phyloP scores from a whole-genome alignment of 1,140 invertebrate genomes.

The Microplitis mediator region DNA sequence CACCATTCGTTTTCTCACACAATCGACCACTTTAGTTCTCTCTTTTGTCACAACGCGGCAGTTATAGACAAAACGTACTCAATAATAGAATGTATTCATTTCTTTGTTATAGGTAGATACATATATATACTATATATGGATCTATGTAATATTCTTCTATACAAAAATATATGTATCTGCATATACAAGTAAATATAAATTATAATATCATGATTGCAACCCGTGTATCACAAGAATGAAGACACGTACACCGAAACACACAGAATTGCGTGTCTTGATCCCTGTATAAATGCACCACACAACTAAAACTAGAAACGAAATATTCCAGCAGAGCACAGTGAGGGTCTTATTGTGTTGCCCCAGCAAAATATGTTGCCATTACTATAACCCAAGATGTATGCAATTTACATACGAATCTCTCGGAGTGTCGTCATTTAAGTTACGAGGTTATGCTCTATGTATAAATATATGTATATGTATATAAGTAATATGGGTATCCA shows the following conservation, averaged over 20 bases:
- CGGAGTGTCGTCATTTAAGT: constrained; percentile 23
- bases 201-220: neutral
- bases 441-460: constrained; percentile 18
- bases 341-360: neutral
- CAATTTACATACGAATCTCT: constrained; percentile 37
- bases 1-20: neutral
- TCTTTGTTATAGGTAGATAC: neutral
- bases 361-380: constrained; percentile 24
- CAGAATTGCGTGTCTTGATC: neutral
- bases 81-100: neutral
- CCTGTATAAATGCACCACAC: neutral
- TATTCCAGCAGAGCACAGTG: constrained; percentile 8
- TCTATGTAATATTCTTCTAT: too few relatives aligned
- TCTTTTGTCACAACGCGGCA: neutral
- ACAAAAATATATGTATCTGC: too few relatives aligned
- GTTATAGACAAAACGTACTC: neutral
- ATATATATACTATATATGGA: neutral
- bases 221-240: neutral
- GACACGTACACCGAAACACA: neutral
- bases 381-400: constrained; percentile 24
- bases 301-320: neutral
- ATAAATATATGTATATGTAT: too few relatives aligned
- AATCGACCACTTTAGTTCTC: neutral
- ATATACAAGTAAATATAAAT: too few relatives aligned
- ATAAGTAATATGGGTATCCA: neutral